These are phyloP conservation scores for Euglossa dilemma DNA, from an alignment of 1,140 invertebrate species.

Conservation along the genomic window DNA sequence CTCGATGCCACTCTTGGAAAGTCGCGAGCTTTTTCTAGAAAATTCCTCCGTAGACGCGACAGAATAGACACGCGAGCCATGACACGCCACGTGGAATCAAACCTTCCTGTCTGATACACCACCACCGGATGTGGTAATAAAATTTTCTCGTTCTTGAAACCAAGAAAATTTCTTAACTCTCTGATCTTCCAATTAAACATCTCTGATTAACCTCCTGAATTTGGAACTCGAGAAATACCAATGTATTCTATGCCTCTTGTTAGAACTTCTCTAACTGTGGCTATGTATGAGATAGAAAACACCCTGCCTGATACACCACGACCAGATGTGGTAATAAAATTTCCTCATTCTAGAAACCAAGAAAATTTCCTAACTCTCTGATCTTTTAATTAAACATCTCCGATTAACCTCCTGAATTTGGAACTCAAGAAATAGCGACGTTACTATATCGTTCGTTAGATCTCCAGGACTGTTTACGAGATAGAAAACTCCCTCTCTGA, in stretches of 20 bases:
- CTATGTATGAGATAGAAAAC: no score
- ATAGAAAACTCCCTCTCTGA: no score
- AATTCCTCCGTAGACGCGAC: slow-evolving; percentile 57
- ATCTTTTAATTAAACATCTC: no score
- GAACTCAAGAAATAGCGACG: no score
- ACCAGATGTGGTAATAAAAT: slow-evolving; percentile 6
- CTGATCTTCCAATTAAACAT: no score
- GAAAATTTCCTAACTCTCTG: not conserved
- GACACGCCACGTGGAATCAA: slow-evolving; percentile 41
- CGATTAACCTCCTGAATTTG: no score
- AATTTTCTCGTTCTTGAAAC: not conserved
- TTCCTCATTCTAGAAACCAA: not conserved
- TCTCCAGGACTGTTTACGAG: no score
- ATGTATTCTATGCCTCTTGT: no score
- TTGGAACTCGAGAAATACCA: no score
- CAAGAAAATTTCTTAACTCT: not conserved
- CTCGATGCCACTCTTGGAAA: slow-evolving; percentile 66
- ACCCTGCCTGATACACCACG: slow-evolving; percentile 43
- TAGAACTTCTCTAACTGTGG: no score
- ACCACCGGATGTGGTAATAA: slow-evolving; percentile 19
- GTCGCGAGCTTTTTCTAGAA: slow-evolving; percentile 65
- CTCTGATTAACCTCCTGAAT: no score
- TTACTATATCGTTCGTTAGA: no score
- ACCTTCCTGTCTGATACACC: slow-evolving; percentile 33
- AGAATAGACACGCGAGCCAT: slow-evolving; percentile 46